Evolutionary conservation across 2,797 vertebrate species (phyloP), one percentile per base, ranked within the genome.

Genomic region (Centropyge bicolor): DNA sequence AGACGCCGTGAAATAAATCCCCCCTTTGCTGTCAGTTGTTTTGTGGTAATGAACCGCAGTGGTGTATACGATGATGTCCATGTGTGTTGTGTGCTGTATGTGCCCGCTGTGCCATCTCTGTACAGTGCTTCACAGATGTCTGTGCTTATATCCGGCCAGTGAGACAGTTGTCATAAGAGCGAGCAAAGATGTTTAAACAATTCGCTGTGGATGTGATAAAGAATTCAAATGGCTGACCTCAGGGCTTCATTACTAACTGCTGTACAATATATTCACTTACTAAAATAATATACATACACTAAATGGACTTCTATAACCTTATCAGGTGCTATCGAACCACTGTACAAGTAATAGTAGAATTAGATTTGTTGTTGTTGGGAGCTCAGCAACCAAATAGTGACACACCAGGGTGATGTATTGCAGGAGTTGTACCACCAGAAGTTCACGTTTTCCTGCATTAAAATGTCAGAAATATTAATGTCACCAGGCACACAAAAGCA

Each of bases 191-290:
- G 51, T 57, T 70, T 64, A 41, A 67, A 51, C 74, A 55, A 80
- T 41, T 55, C 75, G 19, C 43, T 57, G 72, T 77, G 67, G 73
- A 73, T 77, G 76, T 83, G 78, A 69, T 60, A 19, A 62, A 65
- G 40, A 83, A 73, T 66, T 60, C 19, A 84, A 76, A 83, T 85
- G 79, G 76, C 77, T 87, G 86, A 92, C 91, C 92, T 94, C 92
- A 94, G 93, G 93, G 89, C 89, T 92, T 91, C 91, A 87, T 83
- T 48, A 86, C 76, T 87, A 86, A 88, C 80, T 60, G 77, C 73
- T 90, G 76, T 87, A 70, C 45, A 64, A 67, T 59, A 73, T 85
- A 80, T 64, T 79, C 73, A 80, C 83, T 84, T 49, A 86, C 76
- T 83, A 45, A 84, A 77, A 74, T 61, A 75, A 80, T 75, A 73